Conservation (phyloP, 2,797 vertebrate genomes). For the Tadarida brasiliensis region DNA sequence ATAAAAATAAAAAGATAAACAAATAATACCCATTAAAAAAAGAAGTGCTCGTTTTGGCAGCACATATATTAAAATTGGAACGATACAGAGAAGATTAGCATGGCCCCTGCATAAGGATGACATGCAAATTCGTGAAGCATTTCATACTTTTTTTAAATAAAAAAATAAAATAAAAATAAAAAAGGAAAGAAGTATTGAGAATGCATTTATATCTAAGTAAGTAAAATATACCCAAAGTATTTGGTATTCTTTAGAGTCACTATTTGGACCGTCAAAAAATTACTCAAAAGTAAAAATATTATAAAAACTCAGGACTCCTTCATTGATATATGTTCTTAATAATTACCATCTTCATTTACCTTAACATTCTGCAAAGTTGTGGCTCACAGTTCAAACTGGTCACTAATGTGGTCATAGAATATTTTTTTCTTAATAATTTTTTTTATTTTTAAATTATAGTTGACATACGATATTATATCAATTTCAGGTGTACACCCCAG, state of each 20-base stretch:
- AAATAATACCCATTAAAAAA: neutral
- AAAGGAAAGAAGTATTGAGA: neutral
- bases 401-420: neutral
- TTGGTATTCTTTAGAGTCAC: neutral
- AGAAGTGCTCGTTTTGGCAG: too few relatives aligned
- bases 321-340: neutral
- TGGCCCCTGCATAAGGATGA: too few relatives aligned
- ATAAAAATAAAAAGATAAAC: slow-evolving; percentile 34
- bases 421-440: neutral
- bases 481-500: neutral
- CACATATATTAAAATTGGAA: too few relatives aligned
- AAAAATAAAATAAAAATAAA: slow-evolving; percentile 23
- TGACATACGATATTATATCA: neutral
- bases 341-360: neutral
- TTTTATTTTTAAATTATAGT: neutral
- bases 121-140: too few relatives aligned
- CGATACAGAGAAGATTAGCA: too few relatives aligned
- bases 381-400: neutral
- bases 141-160: too few relatives aligned
- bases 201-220: neutral
- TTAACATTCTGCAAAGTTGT: neutral
- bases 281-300: neutral
- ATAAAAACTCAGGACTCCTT: neutral
- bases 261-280: slow-evolving; percentile 3
- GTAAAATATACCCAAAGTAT: neutral